Evolutionary conservation across 1,140 invertebrate species (phyloP).

Genomic region (Sminthurides bifidus): DNA sequence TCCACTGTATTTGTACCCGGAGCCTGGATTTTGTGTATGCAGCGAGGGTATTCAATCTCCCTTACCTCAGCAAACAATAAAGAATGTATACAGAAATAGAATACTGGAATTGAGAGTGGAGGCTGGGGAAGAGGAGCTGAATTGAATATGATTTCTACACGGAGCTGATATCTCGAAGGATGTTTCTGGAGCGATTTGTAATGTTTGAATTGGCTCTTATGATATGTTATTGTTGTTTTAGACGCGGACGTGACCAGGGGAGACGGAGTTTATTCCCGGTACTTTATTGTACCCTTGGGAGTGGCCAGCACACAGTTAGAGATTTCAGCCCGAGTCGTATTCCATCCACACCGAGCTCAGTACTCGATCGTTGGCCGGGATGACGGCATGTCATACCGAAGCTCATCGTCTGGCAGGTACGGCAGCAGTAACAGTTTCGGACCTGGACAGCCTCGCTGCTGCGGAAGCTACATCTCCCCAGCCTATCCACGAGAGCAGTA

Average conservation of each 20-base stretch:
- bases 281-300: slow-evolving; percentile 43
- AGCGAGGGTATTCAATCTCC: too few species aligned
- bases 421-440: not conserved
- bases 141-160: too few species aligned
- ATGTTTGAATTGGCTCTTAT: too few species aligned
- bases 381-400: not conserved
- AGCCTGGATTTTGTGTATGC: too few species aligned
- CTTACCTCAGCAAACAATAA: too few species aligned
- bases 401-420: not conserved
- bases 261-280: slow-evolving; percentile 54
- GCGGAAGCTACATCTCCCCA: slow-evolving; percentile 23
- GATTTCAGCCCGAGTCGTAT: slow-evolving; percentile 27
- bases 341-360: slow-evolving; percentile 29
- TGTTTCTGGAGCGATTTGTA: not conserved
- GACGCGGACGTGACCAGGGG: slow-evolving; percentile 52
- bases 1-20: too few species aligned
- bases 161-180: too few species aligned
- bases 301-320: slow-evolving; percentile 19
- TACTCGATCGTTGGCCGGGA: slow-evolving; percentile 27
- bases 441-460: slow-evolving; percentile 13
- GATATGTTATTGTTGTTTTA: slow-evolving; percentile 34
- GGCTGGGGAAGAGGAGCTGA: too few species aligned
- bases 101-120: too few species aligned
- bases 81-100: too few species aligned
- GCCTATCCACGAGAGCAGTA: slow-evolving; percentile 29